Evolutionary conservation across 2,113 vertebrate species (phyloP).

Genomic region (Opisthocomus hoazin): DNA sequence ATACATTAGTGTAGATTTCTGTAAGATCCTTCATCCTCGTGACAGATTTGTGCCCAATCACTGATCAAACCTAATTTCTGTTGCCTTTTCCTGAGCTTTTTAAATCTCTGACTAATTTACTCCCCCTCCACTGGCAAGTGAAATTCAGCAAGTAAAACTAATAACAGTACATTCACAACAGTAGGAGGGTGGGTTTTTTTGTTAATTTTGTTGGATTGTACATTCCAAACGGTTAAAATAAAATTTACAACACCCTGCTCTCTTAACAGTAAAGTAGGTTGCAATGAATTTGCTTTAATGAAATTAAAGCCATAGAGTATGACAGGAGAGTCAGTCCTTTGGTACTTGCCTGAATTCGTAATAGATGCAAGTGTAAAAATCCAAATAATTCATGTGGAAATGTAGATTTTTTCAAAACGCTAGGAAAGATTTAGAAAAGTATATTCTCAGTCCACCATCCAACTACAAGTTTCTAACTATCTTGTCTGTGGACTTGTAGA

Average conservation of each 20-base stretch:
- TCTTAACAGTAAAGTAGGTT: constrained; percentile 40
- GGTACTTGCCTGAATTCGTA: constrained; percentile 30
- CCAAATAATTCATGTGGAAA: constrained; percentile 36
- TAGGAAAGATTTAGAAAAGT: constrained; percentile 38
- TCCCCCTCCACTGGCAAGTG: not conserved
- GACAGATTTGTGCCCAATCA: not conserved
- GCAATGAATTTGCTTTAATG: constrained; percentile 61
- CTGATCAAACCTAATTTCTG: not conserved
- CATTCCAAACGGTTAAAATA: constrained; percentile 50
- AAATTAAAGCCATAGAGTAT: constrained; percentile 53
- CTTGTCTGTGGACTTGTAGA: constrained; percentile 1
- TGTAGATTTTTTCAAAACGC: constrained; percentile 1
- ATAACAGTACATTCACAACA: not conserved
- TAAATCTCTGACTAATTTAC: not conserved
- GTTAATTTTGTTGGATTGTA: constrained; percentile 31
- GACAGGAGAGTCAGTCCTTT: constrained; percentile 14
- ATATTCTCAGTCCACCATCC: constrained; percentile 33
- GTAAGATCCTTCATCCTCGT: not conserved
- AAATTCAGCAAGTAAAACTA: constrained; percentile 21
- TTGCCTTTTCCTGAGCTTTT: not conserved
- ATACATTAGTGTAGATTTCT: not conserved
- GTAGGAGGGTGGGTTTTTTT: not conserved
- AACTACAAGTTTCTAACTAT: constrained; percentile 51
- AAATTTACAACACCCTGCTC: constrained; percentile 54
- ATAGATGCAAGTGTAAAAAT: constrained; percentile 7